These are phyloP conservation scores for Pseudomyrmex pallidus DNA, from an alignment of 1,140 invertebrate genomes.

Conservation along the genomic window DNA sequence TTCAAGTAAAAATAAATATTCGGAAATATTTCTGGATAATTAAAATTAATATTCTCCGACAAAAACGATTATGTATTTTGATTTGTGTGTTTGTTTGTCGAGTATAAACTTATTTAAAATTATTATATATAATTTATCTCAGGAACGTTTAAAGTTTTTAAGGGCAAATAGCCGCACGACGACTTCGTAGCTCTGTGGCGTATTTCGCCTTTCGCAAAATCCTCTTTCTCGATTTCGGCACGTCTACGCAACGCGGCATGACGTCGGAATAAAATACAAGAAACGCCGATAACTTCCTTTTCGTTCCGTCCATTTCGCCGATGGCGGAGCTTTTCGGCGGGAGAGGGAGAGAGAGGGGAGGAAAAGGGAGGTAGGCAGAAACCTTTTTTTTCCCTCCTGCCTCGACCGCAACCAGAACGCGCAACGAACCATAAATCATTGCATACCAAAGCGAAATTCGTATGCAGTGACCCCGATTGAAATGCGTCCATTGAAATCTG, in stretches of 20 bases:
- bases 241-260: neutral
- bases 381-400: neutral
- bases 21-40: neutral
- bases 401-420: slow-evolving; percentile 46
- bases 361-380: neutral
- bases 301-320: slow-evolving; percentile 43
- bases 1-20: too few species aligned
- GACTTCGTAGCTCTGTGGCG: neutral
- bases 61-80: neutral
- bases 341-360: too few species aligned
- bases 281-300: slow-evolving; percentile 53
- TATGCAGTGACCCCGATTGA: slow-evolving; percentile 75
- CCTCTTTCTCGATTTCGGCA: slow-evolving; percentile 14
- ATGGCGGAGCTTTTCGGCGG: slow-evolving; percentile 41
- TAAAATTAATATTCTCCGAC: neutral
- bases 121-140: neutral
- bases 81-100: too few species aligned
- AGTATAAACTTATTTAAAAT: too few species aligned
- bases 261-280: slow-evolving; percentile 47
- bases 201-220: slow-evolving; percentile 9
- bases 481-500: slow-evolving; percentile 77
- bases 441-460: slow-evolving; percentile 64
- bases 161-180: neutral
- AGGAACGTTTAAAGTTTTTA: neutral
- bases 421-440: slow-evolving; percentile 60